phyloP scores from a whole-genome alignment of 2,888 invertebrate genomes.

The Keiferia lycopersicella region DNA sequence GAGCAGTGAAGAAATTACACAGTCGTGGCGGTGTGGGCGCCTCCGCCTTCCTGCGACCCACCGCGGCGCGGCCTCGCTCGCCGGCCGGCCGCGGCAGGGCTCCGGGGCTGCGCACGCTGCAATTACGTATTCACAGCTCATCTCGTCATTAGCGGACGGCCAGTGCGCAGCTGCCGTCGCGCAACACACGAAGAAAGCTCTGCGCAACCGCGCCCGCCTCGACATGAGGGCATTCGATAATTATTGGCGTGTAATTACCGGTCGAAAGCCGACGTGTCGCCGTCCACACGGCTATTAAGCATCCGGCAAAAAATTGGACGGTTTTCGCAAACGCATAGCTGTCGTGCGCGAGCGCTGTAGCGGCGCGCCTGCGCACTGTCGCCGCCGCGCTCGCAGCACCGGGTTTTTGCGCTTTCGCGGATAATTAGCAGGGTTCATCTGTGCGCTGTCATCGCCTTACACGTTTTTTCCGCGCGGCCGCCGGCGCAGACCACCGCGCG shows the following conservation, averaged over 20 bases:
- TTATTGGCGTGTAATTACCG: slow-evolving; percentile 67
- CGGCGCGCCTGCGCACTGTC: slow-evolving; percentile 58
- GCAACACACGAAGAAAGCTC: slow-evolving; percentile 51
- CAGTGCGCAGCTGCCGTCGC: slow-evolving; percentile 36
- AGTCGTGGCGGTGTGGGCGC: slow-evolving; percentile 69
- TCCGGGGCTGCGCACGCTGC: slow-evolving; percentile 30
- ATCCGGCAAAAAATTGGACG: slow-evolving; percentile 53
- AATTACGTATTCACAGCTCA: slow-evolving; percentile 49
- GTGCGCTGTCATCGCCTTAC: slow-evolving; percentile 75
- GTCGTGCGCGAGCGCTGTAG: slow-evolving; percentile 59
- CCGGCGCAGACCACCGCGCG: slow-evolving; percentile 67
- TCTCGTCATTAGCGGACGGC: slow-evolving; percentile 52
- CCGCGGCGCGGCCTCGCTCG: slow-evolving; percentile 43
- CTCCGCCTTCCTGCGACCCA: slow-evolving; percentile 60
- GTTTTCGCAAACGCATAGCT: slow-evolving; percentile 60
- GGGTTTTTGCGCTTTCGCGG: slow-evolving; percentile 57
- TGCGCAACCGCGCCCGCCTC: slow-evolving; percentile 57
- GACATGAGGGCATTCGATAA: slow-evolving; percentile 60
- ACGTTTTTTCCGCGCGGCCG: slow-evolving; percentile 68
- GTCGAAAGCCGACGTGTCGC: slow-evolving; percentile 51
- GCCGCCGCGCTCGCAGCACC: slow-evolving; percentile 34
- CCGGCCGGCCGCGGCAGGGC: slow-evolving; percentile 37
- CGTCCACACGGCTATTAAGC: slow-evolving; percentile 57
- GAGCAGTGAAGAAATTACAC: slow-evolving; percentile 78
- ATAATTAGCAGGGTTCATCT: slow-evolving; percentile 72